These are phyloP conservation scores for Genyomyrus donnyi DNA, from an alignment of 2,113 vertebrate species.

Conservation along the genomic window DNA sequence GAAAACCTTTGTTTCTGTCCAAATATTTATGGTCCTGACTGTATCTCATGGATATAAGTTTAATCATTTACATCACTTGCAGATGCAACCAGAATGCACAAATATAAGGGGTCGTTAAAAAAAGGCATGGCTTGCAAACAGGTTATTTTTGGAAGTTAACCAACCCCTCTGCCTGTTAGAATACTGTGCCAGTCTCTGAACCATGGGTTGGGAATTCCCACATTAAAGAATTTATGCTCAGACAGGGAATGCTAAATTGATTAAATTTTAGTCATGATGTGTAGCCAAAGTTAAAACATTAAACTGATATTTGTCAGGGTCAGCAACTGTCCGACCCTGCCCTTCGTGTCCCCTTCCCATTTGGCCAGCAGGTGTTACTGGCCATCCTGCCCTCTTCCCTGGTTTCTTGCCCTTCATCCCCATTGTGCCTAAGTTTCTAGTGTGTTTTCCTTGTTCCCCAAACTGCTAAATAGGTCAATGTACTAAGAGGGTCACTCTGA, in stretches of 20 bases:
- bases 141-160: neutral
- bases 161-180: neutral
- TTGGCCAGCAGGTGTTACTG: too few species aligned
- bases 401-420: too few species aligned
- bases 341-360: too few species aligned
- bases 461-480: too few species aligned
- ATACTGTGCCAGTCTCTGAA: neutral
- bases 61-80: neutral
- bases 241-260: neutral
- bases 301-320: neutral
- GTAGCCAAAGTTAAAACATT: neutral
- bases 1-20: too few species aligned
- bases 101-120: neutral
- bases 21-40: too few species aligned
- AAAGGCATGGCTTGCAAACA: neutral
- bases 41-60: neutral
- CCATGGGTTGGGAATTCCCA: neutral
- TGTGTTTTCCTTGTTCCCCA: too few species aligned
- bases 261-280: neutral
- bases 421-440: too few species aligned
- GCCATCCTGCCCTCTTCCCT: too few species aligned
- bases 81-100: neutral
- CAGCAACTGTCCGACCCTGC: too few species aligned
- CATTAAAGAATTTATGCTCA: neutral
- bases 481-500: too few species aligned